Percentiles rank a stretch among this genome's conserved stretches.
Evolutionary conservation across 2,888 invertebrate genomes (phyloP).

Genomic region (Heliconius ismenius): DNA sequence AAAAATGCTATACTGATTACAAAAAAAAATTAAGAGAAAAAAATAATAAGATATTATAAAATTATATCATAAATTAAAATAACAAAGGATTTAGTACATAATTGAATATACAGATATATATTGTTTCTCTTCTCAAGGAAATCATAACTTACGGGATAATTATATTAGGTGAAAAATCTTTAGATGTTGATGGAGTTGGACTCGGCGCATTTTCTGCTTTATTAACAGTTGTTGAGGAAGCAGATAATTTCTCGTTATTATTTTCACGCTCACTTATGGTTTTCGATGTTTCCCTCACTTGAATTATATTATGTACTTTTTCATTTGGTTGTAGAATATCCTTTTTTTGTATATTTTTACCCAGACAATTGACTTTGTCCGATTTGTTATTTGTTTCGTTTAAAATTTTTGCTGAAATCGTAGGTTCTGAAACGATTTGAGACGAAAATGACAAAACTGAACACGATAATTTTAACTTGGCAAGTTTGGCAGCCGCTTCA

Average conservation of each 20-base stretch:
- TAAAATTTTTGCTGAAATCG: neutral
- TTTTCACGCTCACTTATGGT: neutral
- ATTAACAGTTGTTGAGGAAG: conserved; percentile 4
- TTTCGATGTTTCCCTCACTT: neutral
- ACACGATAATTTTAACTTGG: conserved; percentile 88
- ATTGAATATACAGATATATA: neutral
- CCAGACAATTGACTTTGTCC: neutral
- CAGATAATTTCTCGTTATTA: conserved; percentile 14
- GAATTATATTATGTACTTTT: neutral
- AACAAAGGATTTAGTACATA: too few species aligned
- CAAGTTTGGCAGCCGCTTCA: conserved; percentile 88
- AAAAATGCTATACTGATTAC: neutral
- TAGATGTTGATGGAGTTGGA: conserved; percentile 45
- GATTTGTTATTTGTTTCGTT: neutral
- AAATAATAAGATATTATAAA: too few species aligned
- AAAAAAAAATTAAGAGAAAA: neutral
- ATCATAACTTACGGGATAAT: conserved; percentile 58
- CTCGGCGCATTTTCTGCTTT: conserved; percentile 8
- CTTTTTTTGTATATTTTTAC: conserved; percentile 4
- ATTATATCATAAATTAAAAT: too few species aligned
- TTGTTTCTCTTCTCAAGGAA: neutral
- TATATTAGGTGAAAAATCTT: conserved; percentile 35
- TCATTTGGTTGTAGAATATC: neutral
- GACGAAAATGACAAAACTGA: conserved; percentile 82
- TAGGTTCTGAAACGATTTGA: conserved; percentile 63